phyloP scores from a whole-genome alignment of 1,140 invertebrate species.

The Ectropis grisescens region DNA sequence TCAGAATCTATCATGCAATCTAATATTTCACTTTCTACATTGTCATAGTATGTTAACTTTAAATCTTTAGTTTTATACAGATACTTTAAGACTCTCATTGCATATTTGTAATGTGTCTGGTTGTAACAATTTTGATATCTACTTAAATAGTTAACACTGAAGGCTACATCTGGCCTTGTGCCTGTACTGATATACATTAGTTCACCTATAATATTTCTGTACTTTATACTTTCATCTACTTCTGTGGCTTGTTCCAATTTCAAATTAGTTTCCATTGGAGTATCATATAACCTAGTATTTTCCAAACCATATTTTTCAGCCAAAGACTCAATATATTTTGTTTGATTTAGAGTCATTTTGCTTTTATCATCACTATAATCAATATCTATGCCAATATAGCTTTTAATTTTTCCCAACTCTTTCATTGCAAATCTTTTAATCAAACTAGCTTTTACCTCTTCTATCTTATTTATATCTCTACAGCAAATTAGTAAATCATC shows the following conservation, averaged over 20 bases:
- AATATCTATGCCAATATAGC: slow-evolving; percentile 30
- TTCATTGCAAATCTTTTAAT: slow-evolving; percentile 32
- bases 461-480: slow-evolving; percentile 20
- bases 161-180: slow-evolving; percentile 42
- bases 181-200: slow-evolving; percentile 50
- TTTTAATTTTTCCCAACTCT: slow-evolving; percentile 34
- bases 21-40: no score
- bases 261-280: slow-evolving; percentile 55
- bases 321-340: slow-evolving; percentile 48
- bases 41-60: no score
- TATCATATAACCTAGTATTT: slow-evolving; percentile 33
- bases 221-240: slow-evolving; percentile 37
- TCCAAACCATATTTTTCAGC: slow-evolving; percentile 35
- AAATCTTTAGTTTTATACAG: no score
- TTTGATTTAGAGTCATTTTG: slow-evolving; percentile 35
- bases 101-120: slow-evolving; percentile 43
- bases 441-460: slow-evolving; percentile 23
- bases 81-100: no score
- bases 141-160: slow-evolving; percentile 22
- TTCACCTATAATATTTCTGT: slow-evolving; percentile 27
- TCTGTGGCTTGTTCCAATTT: slow-evolving; percentile 33
- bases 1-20: no score
- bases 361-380: slow-evolving; percentile 25
- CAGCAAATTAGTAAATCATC: slow-evolving; percentile 20
- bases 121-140: slow-evolving; percentile 28